These are phyloP conservation scores for Cremastinae sp. DNA, from an alignment of 2,888 invertebrate species.

Conservation along the genomic window DNA sequence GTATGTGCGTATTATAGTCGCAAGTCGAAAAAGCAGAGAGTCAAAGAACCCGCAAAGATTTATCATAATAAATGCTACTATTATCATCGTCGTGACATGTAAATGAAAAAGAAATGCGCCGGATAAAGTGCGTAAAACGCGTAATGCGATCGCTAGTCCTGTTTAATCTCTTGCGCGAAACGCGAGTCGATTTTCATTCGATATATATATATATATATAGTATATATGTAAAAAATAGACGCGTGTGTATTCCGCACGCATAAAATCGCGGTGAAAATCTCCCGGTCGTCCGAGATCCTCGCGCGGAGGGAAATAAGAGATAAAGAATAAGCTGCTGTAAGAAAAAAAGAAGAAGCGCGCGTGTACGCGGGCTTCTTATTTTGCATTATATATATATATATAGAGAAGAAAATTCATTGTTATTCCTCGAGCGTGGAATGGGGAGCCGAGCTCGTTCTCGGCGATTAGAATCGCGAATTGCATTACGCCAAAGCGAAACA, in stretches of 20 bases:
- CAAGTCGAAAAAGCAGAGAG: slow-evolving; percentile 36
- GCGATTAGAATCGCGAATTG: slow-evolving; percentile 59
- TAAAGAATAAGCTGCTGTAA: too few relatives aligned
- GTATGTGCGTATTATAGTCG: too few relatives aligned
- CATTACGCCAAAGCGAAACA: slow-evolving; percentile 50
- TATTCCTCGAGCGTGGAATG: slow-evolving; percentile 52
- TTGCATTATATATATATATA: slow-evolving; percentile 13
- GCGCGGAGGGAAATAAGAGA: slow-evolving; percentile 26
- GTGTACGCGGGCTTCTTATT: slow-evolving; percentile 19
- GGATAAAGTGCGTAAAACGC: slow-evolving; percentile 13
- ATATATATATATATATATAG: slow-evolving; percentile 35
- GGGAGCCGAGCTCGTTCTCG: slow-evolving; percentile 30
- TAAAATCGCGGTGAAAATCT: background rate
- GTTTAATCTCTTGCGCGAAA: slow-evolving; percentile 49
- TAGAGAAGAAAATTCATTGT: slow-evolving; percentile 61
- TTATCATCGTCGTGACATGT: background rate
- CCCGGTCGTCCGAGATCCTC: slow-evolving; percentile 26
- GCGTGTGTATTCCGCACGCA: background rate
- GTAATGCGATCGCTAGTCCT: slow-evolving; percentile 36
- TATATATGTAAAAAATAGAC: too few relatives aligned
- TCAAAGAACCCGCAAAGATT: slow-evolving; percentile 46
- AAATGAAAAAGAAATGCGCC: slow-evolving; percentile 12
- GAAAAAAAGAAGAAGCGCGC: slow-evolving; percentile 41
- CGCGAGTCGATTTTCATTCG: slow-evolving; percentile 47
- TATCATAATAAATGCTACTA: slow-evolving; percentile 1